Evolutionary conservation across 2,797 vertebrate species (phyloP).

Genomic region (Acestrorhynchus altus): DNA sequence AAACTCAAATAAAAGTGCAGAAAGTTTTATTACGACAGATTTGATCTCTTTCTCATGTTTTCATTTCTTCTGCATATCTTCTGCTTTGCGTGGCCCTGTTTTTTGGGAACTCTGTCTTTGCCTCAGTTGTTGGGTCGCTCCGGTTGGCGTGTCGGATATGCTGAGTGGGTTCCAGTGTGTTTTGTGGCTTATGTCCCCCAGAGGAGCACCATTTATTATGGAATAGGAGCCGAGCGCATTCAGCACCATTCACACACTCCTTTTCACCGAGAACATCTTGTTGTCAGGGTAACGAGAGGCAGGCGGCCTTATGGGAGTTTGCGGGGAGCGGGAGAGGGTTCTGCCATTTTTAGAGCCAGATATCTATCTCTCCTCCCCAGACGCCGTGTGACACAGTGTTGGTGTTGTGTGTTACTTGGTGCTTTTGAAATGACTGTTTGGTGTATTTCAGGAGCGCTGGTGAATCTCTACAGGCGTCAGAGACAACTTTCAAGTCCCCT

Average conservation of each 20-base stretch:
- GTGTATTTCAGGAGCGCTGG: neutral
- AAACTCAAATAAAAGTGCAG: too few species aligned
- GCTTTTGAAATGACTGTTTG: slow-evolving; percentile 34
- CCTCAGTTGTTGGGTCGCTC: slow-evolving; percentile 16
- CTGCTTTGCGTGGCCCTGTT: neutral
- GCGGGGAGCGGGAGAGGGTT: slow-evolving; percentile 42
- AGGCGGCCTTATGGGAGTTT: slow-evolving; percentile 48
- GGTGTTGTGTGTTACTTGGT: slow-evolving; percentile 10
- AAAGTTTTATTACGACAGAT: too few species aligned
- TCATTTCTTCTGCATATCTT: neutral
- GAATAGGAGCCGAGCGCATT: slow-evolving; percentile 37
- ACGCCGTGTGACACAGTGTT: neutral
- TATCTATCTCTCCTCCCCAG: slow-evolving; percentile 32
- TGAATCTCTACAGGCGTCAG: neutral
- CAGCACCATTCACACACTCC: slow-evolving; percentile 34
- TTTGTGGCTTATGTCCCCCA: slow-evolving; percentile 13
- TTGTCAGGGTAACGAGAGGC: slow-evolving; percentile 60
- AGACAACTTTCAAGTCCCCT: neutral
- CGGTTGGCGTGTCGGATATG: slow-evolving; percentile 10
- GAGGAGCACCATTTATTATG: slow-evolving; percentile 44
- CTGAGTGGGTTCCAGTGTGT: slow-evolving; percentile 17
- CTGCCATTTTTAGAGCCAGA: slow-evolving; percentile 46
- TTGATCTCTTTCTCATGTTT: too few species aligned
- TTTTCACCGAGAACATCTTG: slow-evolving; percentile 58
- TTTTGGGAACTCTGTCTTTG: slow-evolving; percentile 5